A percentile compares a stretch with the other conserved stretches of the same genome.
Evolutionary conservation across 2,797 vertebrate genomes (phyloP).

Genomic region (Distichodus sexfasciatus): DNA sequence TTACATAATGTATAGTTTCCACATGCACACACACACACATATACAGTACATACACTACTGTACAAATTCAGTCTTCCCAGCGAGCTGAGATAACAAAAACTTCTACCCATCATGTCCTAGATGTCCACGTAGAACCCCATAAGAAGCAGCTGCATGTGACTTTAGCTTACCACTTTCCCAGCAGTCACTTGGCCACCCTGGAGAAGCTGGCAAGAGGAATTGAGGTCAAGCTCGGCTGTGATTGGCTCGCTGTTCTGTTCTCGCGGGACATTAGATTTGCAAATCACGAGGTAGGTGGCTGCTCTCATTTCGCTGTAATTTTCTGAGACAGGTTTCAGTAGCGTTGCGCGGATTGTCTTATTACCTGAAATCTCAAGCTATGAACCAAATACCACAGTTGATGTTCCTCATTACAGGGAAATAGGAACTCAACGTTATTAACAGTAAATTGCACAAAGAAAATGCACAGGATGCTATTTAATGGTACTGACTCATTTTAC

Average conservation of each 20-base stretch:
- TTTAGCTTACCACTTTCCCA: conserved; percentile 95
- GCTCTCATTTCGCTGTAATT: not conserved
- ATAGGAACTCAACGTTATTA: too few relatives aligned
- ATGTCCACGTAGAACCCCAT: conserved; percentile 91
- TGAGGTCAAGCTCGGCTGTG: conserved; percentile 85
- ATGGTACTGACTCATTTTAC: too few relatives aligned
- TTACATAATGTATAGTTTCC: too few relatives aligned
- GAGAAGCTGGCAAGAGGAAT: conserved; percentile 92
- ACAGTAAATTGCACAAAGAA: too few relatives aligned
- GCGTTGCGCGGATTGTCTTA: too few relatives aligned
- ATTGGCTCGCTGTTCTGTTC: conserved; percentile 93
- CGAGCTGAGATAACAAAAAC: not conserved
- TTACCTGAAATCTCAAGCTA: too few relatives aligned
- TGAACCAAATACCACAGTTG: too few relatives aligned
- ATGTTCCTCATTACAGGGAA: too few relatives aligned
- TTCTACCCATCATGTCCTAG: conserved; percentile 62
- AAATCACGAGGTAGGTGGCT: conserved; percentile 85
- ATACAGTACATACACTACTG: too few relatives aligned
- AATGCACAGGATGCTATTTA: too few relatives aligned
- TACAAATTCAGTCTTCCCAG: too few relatives aligned
- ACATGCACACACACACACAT: too few relatives aligned
- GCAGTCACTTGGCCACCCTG: conserved; percentile 81
- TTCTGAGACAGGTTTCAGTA: not conserved
- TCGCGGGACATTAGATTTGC: conserved; percentile 94
- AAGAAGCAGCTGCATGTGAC: conserved; percentile 98